Base-by-base conservation (phyloP, 1,140 invertebrate genomes). In the Trichonephila clavata region DNA sequence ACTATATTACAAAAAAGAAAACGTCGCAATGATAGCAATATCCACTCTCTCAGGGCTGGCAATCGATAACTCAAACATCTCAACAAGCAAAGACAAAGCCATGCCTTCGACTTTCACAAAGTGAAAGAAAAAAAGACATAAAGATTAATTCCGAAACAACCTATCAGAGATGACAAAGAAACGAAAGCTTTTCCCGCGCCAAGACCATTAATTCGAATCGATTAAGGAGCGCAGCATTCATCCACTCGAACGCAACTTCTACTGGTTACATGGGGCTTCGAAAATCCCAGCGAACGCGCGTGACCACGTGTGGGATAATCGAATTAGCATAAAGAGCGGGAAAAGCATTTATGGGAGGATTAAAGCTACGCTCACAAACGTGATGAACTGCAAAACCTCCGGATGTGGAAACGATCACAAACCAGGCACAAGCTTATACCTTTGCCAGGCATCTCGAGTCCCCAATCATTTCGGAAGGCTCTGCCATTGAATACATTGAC, bases 281-380 rank as follows among this genome's bases (percentile, higher is more conserved):
- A 39, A 50, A 77, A 77, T 77, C 71, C 71, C 24, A 18, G 18
- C 50, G 18, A 77, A 6, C 3, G 71, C 71, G 71, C 71, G 71
- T 77, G 71, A 77, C 27, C 71, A 39, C 71, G 71, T 77, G 71
- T 18, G 71, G 71, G 14, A 39, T 13, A 77, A 77, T 18, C 2
- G 71, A 77, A 77, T 77, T 77, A 77, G 32, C 71, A 77, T 77
- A 77, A 77, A 77, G 71, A 77, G 71, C 71, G 71, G 27, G 71
- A 77, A 77, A 77, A 77, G 71, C 71, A 39, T 77, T 77, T 77
- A 77, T 77, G 71, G 24, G 18, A 32, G 71, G 71, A 77, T 77
- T 77, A 77, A 27, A 27, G 71, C 14, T 27, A 68, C 63, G 63
- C 63, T 24, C n/a, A n/a, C 14, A 21, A 71, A 71, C 71, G 71